phyloP scores from a whole-genome alignment of 2,113 vertebrate species.

The Tympanuchus pallidicinctus region DNA sequence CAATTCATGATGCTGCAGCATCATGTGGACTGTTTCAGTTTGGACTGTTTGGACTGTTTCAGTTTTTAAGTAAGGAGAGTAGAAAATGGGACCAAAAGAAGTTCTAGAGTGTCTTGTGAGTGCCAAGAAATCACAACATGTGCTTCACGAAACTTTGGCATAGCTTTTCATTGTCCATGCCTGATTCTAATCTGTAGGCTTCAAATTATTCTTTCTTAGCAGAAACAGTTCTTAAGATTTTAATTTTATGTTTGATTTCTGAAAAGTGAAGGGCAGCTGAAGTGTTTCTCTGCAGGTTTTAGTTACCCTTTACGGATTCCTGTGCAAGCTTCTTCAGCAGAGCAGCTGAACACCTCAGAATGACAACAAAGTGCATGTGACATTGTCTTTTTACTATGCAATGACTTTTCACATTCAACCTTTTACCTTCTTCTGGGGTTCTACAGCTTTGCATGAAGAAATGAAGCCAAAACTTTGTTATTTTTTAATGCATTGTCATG shows the following conservation, averaged over 20 bases:
- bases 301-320: background rate
- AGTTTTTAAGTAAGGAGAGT: background rate
- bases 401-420: background rate
- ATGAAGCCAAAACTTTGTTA: background rate
- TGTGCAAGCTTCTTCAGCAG: rapidly evolving
- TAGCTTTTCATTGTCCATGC: background rate
- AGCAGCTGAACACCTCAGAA: background rate
- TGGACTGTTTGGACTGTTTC: background rate
- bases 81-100: background rate
- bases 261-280: background rate
- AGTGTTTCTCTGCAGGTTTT: background rate
- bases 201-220: background rate
- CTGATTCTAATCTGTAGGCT: background rate
- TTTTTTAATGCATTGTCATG: background rate
- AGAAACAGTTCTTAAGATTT: background rate
- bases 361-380: rapidly evolving
- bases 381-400: rapidly evolving
- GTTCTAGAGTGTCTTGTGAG: background rate
- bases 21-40: background rate
- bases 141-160: background rate
- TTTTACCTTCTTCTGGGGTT: background rate
- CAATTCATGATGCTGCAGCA: background rate
- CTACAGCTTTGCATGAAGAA: background rate
- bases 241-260: background rate
- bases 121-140: background rate